Conservation (phyloP, 2,888 invertebrate species). For the Cryptocephalus moraei region DNA sequence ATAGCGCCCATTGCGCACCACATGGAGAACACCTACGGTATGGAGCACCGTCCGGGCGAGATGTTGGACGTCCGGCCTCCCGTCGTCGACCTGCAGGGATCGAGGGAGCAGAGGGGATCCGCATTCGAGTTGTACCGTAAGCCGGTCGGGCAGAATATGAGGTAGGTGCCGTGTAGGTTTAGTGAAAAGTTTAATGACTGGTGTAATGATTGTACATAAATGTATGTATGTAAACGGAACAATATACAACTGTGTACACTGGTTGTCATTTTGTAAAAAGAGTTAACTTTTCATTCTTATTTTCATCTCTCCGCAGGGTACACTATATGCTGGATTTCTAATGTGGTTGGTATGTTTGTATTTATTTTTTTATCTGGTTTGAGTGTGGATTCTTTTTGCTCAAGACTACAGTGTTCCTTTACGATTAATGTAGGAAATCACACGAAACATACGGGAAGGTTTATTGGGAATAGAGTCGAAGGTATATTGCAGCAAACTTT, state of each 20-base stretch:
- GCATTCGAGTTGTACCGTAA: constrained; percentile 93
- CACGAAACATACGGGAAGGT: too few relatives aligned
- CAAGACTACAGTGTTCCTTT: too few relatives aligned
- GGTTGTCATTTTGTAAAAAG: constrained; percentile 15
- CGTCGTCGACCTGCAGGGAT: constrained; percentile 63
- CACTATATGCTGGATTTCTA: constrained; percentile 27
- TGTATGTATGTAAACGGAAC: too few relatives aligned
- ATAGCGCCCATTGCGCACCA: constrained; percentile 30
- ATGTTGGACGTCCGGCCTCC: constrained; percentile 26
- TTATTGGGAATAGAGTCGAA: too few relatives aligned
- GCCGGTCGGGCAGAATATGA: constrained; percentile 75
- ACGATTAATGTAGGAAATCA: too few relatives aligned
- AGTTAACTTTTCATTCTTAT: too few relatives aligned
- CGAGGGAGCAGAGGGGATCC: constrained; percentile 82
- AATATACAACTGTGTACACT: constrained; percentile 14
- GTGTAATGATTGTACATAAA: too few relatives aligned
- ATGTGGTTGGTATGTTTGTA: not conserved
- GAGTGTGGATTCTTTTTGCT: not conserved
- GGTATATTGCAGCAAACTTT: too few relatives aligned
- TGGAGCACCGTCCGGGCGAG: constrained; percentile 21
- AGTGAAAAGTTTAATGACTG: too few relatives aligned
- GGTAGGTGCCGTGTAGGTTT: constrained; percentile 42
- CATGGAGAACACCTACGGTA: constrained; percentile 26
- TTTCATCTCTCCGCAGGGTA: constrained; percentile 22
- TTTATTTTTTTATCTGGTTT: not conserved